These are phyloP conservation scores for Lissonota sp. DNA, from an alignment of 2,888 invertebrate species.

Conservation along the genomic window DNA sequence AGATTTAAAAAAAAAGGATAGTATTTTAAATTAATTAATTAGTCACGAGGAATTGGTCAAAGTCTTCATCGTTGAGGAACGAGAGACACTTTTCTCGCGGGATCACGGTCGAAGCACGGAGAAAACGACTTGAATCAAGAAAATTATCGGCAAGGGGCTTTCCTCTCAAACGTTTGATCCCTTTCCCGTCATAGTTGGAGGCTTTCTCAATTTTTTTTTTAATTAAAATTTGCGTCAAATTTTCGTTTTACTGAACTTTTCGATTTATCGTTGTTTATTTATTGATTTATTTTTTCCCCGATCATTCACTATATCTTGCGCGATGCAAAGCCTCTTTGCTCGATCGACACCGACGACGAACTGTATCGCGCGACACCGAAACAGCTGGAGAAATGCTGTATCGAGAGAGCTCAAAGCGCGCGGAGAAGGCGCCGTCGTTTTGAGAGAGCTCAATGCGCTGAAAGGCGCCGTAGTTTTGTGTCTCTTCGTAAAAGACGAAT, in stretches of 20 bases:
- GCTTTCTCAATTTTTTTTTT: background rate
- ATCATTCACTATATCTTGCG: too few species aligned
- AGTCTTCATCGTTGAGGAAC: constrained; percentile 44
- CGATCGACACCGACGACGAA: constrained; percentile 72
- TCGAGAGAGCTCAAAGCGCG: too few species aligned
- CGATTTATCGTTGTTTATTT: background rate
- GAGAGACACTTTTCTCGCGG: background rate
- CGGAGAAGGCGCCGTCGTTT: constrained; percentile 43
- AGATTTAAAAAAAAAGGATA: background rate
- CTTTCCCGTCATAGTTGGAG: too few species aligned
- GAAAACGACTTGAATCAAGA: background rate
- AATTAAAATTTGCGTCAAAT: background rate
- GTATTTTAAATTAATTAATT: background rate
- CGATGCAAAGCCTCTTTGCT: constrained; percentile 25
- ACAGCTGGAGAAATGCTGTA: constrained; percentile 77
- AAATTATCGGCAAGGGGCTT: too few species aligned
- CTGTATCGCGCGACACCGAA: constrained; percentile 73
- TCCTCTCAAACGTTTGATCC: too few species aligned
- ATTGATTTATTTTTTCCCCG: background rate
- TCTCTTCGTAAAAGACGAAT: constrained; percentile 43
- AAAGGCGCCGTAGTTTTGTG: constrained; percentile 55
- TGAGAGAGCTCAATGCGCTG: too few species aligned
- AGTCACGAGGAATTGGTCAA: background rate
- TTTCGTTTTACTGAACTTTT: background rate
- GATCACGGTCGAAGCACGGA: too few species aligned